Evolutionary conservation across 2,113 vertebrate genomes (phyloP).

Genomic region (Columbina picui): DNA sequence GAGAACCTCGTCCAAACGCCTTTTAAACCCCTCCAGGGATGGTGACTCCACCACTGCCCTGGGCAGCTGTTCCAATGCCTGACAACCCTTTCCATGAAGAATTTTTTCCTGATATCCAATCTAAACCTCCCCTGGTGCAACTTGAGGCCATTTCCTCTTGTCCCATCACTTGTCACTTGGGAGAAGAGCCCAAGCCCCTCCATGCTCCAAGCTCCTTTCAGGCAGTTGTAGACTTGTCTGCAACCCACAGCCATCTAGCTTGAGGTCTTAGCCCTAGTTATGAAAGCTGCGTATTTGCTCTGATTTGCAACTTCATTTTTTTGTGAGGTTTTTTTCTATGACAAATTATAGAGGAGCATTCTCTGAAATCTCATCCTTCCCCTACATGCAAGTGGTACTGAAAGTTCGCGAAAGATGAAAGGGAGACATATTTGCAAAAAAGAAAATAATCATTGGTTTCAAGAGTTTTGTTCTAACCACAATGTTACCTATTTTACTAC

Average conservation of each 20-base stretch:
- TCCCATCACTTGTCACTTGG: no score
- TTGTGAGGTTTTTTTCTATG: not conserved
- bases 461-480: not conserved
- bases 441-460: not conserved
- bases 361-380: not conserved
- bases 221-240: not conserved
- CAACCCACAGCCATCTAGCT: not conserved
- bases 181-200: no score
- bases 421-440: not conserved
- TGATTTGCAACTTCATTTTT: not conserved
- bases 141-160: no score
- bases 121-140: no score
- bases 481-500: not conserved
- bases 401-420: not conserved
- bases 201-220: no score
- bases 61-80: no score
- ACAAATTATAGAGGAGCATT: not conserved
- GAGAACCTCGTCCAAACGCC: no score
- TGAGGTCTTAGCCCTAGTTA: not conserved
- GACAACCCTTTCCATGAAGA: no score
- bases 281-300: not conserved
- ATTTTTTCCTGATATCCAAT: no score
- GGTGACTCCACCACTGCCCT: no score
- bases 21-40: no score
- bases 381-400: not conserved